Evolutionary conservation across 2,797 vertebrate genomes (phyloP), one percentile per base, ranked within the genome.

Genomic region (Limosa lapponica): DNA sequence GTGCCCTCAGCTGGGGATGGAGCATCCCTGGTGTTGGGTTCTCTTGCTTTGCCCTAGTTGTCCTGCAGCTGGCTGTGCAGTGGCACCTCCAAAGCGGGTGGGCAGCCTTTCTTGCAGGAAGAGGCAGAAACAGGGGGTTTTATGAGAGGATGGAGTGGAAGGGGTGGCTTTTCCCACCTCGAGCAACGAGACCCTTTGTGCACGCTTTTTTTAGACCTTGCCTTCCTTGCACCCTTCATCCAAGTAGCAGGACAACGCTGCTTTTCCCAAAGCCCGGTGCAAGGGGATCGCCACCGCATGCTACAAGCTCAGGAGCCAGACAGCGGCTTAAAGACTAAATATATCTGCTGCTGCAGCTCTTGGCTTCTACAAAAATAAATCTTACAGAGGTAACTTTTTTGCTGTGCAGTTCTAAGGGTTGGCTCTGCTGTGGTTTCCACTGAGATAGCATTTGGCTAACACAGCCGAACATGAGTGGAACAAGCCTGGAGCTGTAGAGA

Each of bases 401-500:
- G 55, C 93, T 72, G 57, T 67, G 46, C 36, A 39, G 14, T 78
- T 90, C 85, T 81, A 28, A 4, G 43, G n/a, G 37, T 66, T 94
- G 69, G 61, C 72, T 95, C 77, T 87, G 37, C 72, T 58, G 51
- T 75, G 85, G 72, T 88, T 96, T 92, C 79, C 65, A 81, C 32
- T 88, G 80, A 91, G 93, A 91, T 75, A 88, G 94, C 65, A 13
- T 95, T 96, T 90, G 93, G 85, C 79, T 96, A 92, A 91, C 52
- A 73, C 67, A 77, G 65, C 52, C 82, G 67, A 72, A 82, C 64
- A 82, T 65, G 77, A 93, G 62, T 78, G 86, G 81, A 95, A 93
- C 89, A 88, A 92, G 91, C 89, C 89, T 90, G 94, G 43, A 94
- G 93, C 95, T 94, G 94, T 91, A 86, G 19, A 83, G 96, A 89